Evolutionary conservation across 2,888 invertebrate species (phyloP).

Genomic region (Epiblema foenella): DNA sequence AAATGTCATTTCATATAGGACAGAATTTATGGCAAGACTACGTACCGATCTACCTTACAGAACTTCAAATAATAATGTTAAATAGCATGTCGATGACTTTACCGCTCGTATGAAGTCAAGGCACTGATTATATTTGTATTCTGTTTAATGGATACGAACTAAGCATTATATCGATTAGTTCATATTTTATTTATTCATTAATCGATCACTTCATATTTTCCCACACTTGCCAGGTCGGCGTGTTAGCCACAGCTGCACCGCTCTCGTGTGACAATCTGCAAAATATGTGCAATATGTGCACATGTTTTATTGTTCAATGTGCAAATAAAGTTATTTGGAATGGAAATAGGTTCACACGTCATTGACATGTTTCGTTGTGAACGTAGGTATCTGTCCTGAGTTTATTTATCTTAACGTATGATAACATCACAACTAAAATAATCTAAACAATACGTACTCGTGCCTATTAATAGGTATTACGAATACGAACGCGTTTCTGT

Average conservation of each 20-base stretch:
- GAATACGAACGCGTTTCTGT: background rate
- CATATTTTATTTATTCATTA: no score
- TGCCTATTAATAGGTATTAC: no score
- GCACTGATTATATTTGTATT: background rate
- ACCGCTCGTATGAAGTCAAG: background rate
- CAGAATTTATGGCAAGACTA: no score
- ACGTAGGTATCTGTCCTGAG: background rate
- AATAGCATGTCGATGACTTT: background rate
- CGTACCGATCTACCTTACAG: background rate
- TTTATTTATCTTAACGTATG: background rate
- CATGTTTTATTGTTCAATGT: constrained; percentile 29
- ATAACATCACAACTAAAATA: no score
- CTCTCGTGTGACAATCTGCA: constrained; percentile 24
- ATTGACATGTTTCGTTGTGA: constrained; percentile 13
- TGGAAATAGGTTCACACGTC: constrained; percentile 17
- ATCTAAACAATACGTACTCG: no score
- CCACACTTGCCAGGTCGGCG: constrained; percentile 24
- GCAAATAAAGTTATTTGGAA: constrained; percentile 9
- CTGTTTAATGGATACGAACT: background rate
- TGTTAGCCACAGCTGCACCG: constrained; percentile 26
- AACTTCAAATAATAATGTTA: background rate
- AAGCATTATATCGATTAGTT: constrained; percentile 12
- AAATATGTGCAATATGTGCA: constrained; percentile 35
- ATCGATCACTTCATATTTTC: constrained; percentile 27
- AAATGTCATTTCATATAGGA: no score